These are phyloP conservation scores for Acanthopleura granulata DNA, from an alignment of 2,888 invertebrate genomes.

Conservation along the genomic window DNA sequence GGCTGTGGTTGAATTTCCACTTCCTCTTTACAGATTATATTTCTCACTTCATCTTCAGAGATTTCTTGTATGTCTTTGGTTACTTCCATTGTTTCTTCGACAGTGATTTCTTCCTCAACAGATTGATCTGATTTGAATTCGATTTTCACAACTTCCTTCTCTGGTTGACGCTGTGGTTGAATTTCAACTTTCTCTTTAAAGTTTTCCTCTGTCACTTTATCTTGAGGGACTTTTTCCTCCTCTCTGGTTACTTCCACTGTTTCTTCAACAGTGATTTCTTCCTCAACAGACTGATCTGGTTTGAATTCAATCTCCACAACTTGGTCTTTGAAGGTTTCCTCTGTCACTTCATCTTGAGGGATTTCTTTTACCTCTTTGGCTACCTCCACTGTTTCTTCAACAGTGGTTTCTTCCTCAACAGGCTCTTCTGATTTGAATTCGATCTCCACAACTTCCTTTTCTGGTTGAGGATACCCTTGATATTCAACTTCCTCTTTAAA, in stretches of 20 bases:
- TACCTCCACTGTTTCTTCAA: constrained; percentile 20
- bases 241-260: constrained; percentile 22
- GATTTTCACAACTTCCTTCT: not conserved
- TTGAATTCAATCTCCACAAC: not conserved
- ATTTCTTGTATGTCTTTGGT: constrained; percentile 17
- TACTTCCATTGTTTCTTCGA: constrained; percentile 30
- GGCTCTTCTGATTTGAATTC: not conserved
- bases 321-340: constrained; percentile 12
- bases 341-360: constrained; percentile 18
- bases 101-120: constrained; percentile 18
- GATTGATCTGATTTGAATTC: not conserved
- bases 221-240: constrained; percentile 24
- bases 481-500: not conserved
- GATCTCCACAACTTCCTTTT: not conserved
- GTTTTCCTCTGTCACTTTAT: constrained; percentile 19
- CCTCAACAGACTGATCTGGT: not conserved
- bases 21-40: not conserved
- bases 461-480: not conserved
- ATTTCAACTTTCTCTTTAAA: not conserved
- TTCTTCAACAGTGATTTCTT: constrained; percentile 17
- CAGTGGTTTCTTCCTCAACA: constrained; percentile 14
- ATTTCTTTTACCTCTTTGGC: constrained; percentile 24
- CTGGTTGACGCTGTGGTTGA: not conserved
- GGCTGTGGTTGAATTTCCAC: not conserved
- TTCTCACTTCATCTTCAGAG: not conserved